phyloP scores from a whole-genome alignment of 1,140 invertebrate genomes.

The Tetramorium alpestre region DNA sequence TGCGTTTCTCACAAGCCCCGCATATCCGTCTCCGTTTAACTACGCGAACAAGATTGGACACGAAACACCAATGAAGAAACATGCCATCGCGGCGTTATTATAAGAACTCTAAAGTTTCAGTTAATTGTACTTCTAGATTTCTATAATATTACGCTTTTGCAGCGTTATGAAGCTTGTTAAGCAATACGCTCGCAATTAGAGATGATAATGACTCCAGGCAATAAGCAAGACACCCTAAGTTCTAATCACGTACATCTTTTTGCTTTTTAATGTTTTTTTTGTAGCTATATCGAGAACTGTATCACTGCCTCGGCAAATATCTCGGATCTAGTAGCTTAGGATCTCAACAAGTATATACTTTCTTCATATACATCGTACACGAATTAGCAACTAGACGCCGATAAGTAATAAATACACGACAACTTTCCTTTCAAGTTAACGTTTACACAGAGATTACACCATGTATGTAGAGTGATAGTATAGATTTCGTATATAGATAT shows the following conservation, averaged over 20 bases:
- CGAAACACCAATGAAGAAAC: slow-evolving; percentile 3
- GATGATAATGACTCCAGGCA: background rate
- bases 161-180: background rate
- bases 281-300: slow-evolving; percentile 1
- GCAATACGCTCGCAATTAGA: background rate
- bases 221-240: slow-evolving; percentile 18
- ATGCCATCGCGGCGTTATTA: slow-evolving; percentile 10
- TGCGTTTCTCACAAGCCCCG: background rate
- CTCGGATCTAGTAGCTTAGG: slow-evolving; percentile 71
- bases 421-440: slow-evolving; percentile 52
- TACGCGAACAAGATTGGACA: slow-evolving; percentile 19
- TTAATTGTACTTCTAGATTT: background rate
- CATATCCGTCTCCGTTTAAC: background rate
- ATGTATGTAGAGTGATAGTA: slow-evolving; percentile 15
- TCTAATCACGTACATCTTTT: slow-evolving; percentile 1
- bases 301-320: background rate
- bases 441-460: slow-evolving; percentile 32
- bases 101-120: background rate
- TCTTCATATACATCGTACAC: background rate
- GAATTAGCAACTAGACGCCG: slow-evolving; percentile 17
- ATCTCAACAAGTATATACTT: slow-evolving; percentile 39
- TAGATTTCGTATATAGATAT: slow-evolving; percentile 7
- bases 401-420: slow-evolving; percentile 75
- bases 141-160: background rate
- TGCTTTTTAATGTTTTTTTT: background rate